phyloP scores from a whole-genome alignment of 1,140 invertebrate species.

The Drosophila navojoa region DNA sequence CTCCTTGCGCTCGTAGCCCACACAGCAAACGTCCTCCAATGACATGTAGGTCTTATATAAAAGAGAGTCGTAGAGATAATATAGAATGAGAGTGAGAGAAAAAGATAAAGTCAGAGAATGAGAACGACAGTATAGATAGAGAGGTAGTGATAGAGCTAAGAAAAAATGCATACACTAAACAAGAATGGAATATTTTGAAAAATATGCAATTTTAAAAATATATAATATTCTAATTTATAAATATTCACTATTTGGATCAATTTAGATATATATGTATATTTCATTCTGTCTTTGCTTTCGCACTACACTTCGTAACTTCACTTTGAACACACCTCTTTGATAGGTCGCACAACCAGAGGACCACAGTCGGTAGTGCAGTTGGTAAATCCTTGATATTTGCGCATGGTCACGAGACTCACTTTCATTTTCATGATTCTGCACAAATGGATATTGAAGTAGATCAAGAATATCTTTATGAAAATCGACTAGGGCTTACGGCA shows the following conservation, averaged over 20 bases:
- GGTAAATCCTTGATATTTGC: conserved; percentile 52
- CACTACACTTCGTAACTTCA: not conserved
- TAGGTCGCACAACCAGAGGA: conserved; percentile 57
- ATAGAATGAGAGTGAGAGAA: no score
- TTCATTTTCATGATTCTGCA: conserved; percentile 60
- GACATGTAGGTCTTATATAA: conserved; percentile 59
- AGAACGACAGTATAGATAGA: no score
- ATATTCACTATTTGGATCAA: no score
- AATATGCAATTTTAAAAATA: no score
- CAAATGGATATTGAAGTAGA: not conserved
- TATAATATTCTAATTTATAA: no score
- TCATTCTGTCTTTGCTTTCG: no score
- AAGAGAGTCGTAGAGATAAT: not conserved
- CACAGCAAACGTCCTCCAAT: conserved; percentile 61
- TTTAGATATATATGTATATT: no score
- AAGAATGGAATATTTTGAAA: no score
- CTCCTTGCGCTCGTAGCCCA: conserved; percentile 56
- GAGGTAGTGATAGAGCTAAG: no score
- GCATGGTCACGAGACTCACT: conserved; percentile 66
- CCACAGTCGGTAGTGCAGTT: conserved; percentile 66
- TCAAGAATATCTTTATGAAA: not conserved
- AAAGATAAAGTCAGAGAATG: no score
- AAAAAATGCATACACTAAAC: no score
- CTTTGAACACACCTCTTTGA: conserved; percentile 53
- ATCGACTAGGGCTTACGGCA: conserved; percentile 55